These are phyloP conservation scores for Drosophila auraria DNA, from an alignment of 1,140 invertebrate species.

Conservation along the genomic window DNA sequence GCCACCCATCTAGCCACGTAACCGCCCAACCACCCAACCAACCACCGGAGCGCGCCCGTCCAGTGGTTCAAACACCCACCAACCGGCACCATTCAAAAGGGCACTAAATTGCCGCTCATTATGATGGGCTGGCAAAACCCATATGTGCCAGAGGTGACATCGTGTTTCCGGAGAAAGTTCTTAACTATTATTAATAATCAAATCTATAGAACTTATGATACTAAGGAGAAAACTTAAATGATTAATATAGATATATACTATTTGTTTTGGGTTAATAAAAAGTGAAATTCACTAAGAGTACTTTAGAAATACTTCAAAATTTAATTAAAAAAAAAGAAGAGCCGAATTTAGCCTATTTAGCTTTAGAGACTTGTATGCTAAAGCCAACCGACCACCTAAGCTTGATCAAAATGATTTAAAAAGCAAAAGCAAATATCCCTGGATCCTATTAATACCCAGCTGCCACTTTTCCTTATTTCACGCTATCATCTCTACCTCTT, in stretches of 20 bases:
- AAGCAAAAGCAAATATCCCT: too few relatives aligned
- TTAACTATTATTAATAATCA: not conserved
- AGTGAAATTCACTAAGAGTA: too few relatives aligned
- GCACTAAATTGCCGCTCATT: conserved; percentile 80
- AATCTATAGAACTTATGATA: too few relatives aligned
- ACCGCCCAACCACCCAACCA: conserved; percentile 18
- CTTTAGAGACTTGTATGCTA: too few relatives aligned
- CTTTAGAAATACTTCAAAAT: too few relatives aligned
- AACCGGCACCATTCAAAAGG: conserved; percentile 39
- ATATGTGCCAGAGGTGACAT: conserved; percentile 25
- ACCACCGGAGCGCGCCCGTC: conserved; percentile 17
- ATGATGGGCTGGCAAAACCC: conserved; percentile 63
- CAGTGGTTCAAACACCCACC: conserved; percentile 38
- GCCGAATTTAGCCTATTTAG: too few relatives aligned
- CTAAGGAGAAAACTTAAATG: too few relatives aligned
- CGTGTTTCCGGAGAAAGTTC: not conserved
- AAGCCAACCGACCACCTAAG: too few relatives aligned
- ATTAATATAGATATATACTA: too few relatives aligned
- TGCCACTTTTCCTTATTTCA: not conserved
- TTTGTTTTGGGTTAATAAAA: too few relatives aligned
- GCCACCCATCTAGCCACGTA: conserved; percentile 23
- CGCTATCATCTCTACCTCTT: conserved; percentile 19
- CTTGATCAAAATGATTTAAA: not conserved
- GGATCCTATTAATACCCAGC: not conserved
- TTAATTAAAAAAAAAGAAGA: too few relatives aligned